Evolutionary conservation across 2,797 vertebrate genomes (phyloP), one percentile per base, ranked within the genome.

Genomic region (Enteromius treurensis): DNA sequence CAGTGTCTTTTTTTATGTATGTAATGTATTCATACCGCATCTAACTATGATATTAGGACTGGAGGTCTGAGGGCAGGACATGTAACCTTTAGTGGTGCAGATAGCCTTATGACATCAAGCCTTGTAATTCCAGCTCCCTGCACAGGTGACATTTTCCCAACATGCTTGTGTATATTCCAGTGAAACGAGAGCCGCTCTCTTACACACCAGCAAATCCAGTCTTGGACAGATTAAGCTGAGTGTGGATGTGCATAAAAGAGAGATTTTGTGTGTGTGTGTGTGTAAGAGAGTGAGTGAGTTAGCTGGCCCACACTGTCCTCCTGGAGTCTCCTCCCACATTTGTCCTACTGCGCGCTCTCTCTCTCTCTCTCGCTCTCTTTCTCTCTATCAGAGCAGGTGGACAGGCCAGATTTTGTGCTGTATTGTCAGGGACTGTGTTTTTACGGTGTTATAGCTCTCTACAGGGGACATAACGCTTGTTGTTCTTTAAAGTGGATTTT

Each of bases 171-270:
- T 87, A 80, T 76, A 74, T 85, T 87, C 47, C 60, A 74, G 84
- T 74, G 65, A 82, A 87, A 91, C 55, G 88, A 85, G 90, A 90
- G 77, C 89, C 86, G 81, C 84, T 85, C 81, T 86, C 83, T 82
- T 86, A 88, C 85, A 88, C 85, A 83, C 86, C 80, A 62, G 88
- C 88, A 92, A 92, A 93, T 89, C 93, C 85, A 89, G 85, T 83
- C 78, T 85, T 90, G 87, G 90, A 88, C 86, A 90, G 90, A 93
- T 93, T 85, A 86, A 87, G 89, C 68, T 86, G 40, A 83, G 40
- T 80, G 40, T 85, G 68, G 76, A 71, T 85, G 47, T 79, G 45
- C 1, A 13, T 40, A 49, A 51, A 51, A 34, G 32, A 71, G 34
- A 75, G 62, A 60, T 34, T 71, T 58, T 47, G 73, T 83, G 78